Base-by-base conservation (phyloP, 2,113 vertebrate genomes). In the Burhinus oedicnemus region DNA sequence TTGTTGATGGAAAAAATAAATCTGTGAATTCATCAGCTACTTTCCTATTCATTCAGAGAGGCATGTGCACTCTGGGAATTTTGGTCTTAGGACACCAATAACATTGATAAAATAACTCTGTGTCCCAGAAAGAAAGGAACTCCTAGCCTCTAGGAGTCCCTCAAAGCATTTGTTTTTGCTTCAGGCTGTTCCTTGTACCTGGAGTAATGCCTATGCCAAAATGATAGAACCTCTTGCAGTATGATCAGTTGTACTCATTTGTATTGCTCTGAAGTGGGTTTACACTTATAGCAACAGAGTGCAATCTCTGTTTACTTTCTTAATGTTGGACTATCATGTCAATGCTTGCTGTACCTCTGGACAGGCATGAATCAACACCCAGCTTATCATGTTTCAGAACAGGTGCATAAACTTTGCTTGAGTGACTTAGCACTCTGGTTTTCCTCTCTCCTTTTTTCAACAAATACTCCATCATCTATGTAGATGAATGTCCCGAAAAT, bases 351-450 rank as follows among this genome's bases (percentile, higher is more conserved):
- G 58, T 88, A 93, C 64, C 75, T 90, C 89, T 78, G 93, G 87
- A 88, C 58, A 88, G 60, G 68, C 71, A 79, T 40, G 61, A 86
- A 88, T 83, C 91, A 55, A 51, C 71, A 79, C 74, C 19, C 90
- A 70, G 49, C 60, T 66, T 95, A 84, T 95, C 90, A 4, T 65
- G 40, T 97, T 95, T 96, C 95, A 87, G 92, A 97, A 91, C 87
- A 97, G 94, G 93, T 95, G 91, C 91, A 93, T 88, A 76, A 90
- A 91, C 87, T 93, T 95, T 79, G 52, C 87, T 92, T 58, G 55
- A 97, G 57, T 92, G 87, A 90, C 84, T 96, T 95, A 95, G 84
- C 89, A 75, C 78, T 90, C 90, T 89, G 83, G 12, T 82, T 96
- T 92, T 81, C 66, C 69, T 93, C 69, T 76, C 75, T 94, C 69